Evolutionary conservation across 2,113 vertebrate genomes (phyloP).

Genomic region (Pomatostomus ruficeps): DNA sequence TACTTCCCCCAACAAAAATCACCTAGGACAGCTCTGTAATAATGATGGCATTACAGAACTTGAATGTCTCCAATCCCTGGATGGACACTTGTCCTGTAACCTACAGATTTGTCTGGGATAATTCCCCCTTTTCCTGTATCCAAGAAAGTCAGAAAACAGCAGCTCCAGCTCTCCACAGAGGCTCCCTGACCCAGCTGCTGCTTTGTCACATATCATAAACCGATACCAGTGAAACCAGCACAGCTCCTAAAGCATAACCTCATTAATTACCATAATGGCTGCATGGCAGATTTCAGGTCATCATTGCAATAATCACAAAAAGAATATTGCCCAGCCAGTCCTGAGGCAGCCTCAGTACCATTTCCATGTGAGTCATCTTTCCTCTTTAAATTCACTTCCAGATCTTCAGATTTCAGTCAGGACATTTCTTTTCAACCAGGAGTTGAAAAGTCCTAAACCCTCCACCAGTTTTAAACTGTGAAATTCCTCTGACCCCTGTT

Average conservation of each 20-base stretch:
- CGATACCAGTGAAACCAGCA: neutral
- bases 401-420: neutral
- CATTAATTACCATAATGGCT: neutral
- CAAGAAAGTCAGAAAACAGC: neutral
- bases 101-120: neutral
- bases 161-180: neutral
- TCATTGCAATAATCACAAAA: neutral
- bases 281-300: neutral
- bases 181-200: neutral
- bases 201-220: neutral
- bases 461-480: neutral
- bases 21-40: neutral
- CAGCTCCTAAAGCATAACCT: neutral
- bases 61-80: neutral
- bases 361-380: neutral
- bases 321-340: neutral
- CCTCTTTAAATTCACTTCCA: neutral
- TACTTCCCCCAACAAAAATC: neutral
- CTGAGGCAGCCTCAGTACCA: neutral
- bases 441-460: neutral
- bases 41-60: neutral
- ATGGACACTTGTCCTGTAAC: neutral
- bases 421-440: neutral
- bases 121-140: neutral
- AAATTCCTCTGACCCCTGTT: neutral